These are phyloP conservation scores for Ancistrus triradiatus DNA, from an alignment of 2,113 vertebrate genomes.

Conservation along the genomic window DNA sequence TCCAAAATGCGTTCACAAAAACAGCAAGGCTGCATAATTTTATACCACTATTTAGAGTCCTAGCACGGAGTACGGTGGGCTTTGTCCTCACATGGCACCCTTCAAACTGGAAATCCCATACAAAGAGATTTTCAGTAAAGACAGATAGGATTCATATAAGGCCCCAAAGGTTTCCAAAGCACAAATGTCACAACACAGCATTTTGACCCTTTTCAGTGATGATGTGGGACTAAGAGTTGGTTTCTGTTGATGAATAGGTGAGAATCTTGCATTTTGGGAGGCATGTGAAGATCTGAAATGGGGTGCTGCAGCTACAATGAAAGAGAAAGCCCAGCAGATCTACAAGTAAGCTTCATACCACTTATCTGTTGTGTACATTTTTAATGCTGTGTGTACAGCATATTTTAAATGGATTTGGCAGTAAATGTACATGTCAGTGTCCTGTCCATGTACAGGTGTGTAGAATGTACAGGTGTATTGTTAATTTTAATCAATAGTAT, in stretches of 20 bases:
- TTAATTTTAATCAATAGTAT: too few species aligned
- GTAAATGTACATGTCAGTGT: too few species aligned
- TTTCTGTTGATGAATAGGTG: slow-evolving; percentile 66
- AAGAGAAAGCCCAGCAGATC: slow-evolving; percentile 94
- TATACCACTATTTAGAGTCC: too few species aligned
- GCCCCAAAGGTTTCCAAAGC: not conserved
- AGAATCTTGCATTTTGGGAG: slow-evolving; percentile 98
- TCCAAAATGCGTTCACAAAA: too few species aligned
- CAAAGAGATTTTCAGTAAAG: too few species aligned
- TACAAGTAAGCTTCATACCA: slow-evolving; percentile 77
- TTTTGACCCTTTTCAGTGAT: not conserved
- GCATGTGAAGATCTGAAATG: slow-evolving; percentile 95
- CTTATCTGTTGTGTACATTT: not conserved
- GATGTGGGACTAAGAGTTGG: not conserved
- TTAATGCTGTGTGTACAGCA: not conserved
- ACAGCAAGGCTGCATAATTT: too few species aligned
- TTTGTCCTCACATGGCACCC: too few species aligned
- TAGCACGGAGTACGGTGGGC: too few species aligned
- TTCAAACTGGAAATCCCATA: too few species aligned
- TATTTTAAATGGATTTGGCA: too few species aligned
- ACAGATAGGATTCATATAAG: not conserved
- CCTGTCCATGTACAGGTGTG: too few species aligned
- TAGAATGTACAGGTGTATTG: too few species aligned
- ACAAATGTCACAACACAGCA: not conserved
- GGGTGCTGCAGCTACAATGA: slow-evolving; percentile 87